Base-by-base conservation (phyloP, 2,888 invertebrate genomes). In the Plutella xylostella region DNA sequence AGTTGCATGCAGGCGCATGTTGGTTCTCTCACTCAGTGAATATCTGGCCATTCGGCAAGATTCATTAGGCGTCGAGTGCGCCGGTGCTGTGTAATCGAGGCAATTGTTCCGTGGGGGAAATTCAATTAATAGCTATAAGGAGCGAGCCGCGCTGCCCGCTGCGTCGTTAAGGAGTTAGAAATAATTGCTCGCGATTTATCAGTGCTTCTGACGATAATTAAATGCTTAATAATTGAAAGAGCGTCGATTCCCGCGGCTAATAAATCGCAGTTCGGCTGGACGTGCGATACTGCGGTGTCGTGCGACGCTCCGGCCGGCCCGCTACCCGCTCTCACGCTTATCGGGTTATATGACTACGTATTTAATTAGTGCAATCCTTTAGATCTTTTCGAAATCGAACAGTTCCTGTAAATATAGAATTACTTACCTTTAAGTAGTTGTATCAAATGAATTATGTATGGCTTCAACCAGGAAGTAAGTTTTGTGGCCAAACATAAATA, bases 21-120 rank as follows among this genome's bases (percentile, higher is more conserved):
- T 68, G 63, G 68, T 66, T 76, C 76, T 79, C 79, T 77, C 76
- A 77, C 71, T 78, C 69, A 57, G 75, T 78, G 75, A 80, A 75
- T 79, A 79, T 75, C 77, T 74, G 78, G 77, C 78, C 80, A 77
- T 42, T 75, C 68, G 62, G 58, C 64, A 70, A 80, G 82, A 82
- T 80, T 82, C 82, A 82, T 82, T 83, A 80, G 75, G 75, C 77
- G 73, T 79, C 77, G 77, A 75, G 74, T 71, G 69, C 71, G 79
- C 74, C 71, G 69, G 64, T 63, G 63, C 67, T 68, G 71, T 69
- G 73, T 82, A 82, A 78, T 82, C 77, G 79, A 72, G 70, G 77
- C 80, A 78, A 82, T 83, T 80, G 82, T 82, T 83, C 80, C 75
- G 65, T 54, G 47, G 69, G 76, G 69, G 76, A 82, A 82, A 80